Evolutionary conservation across 30 jellyfish, hydroid and myxozoan genomes (phyloP).

Genomic region (Clytia hemisphaerica): DNA sequence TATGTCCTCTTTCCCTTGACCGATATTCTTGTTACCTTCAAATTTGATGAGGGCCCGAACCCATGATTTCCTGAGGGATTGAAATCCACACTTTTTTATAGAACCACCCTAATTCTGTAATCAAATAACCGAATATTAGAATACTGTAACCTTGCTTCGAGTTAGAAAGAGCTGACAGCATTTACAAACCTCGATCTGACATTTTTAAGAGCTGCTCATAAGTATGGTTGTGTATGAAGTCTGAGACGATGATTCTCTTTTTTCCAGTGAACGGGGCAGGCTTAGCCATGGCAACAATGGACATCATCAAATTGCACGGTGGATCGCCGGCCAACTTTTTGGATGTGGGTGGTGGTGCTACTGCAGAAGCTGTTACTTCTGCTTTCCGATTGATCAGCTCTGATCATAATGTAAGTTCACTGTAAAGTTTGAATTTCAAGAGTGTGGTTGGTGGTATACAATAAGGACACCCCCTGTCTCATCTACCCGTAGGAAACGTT

Average conservation of each 20-base stretch:
- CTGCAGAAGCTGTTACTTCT: slow-evolving; percentile 87
- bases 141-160: no score
- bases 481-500: no score
- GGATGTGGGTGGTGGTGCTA: slow-evolving; percentile 99
- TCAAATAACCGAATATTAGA: no score
- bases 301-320: slow-evolving; percentile 89
- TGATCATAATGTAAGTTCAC: slow-evolving; percentile 73
- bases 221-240: not conserved
- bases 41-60: not conserved
- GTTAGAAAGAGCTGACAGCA: no score
- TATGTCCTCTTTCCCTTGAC: not conserved
- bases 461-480: no score
- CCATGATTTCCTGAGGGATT: not conserved
- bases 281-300: slow-evolving; percentile 99
- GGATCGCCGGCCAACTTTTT: slow-evolving; percentile 98
- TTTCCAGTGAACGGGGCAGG: slow-evolving; percentile 97
- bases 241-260: not conserved
- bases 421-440: no score
- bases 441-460: no score
- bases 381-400: slow-evolving; percentile 85
- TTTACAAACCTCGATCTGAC: not conserved
- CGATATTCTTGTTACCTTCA: not conserved
- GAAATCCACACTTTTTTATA: no score
- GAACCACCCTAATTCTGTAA: no score
- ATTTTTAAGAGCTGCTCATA: not conserved